These are phyloP conservation scores for Zaprionus camerounensis DNA, from an alignment of 1,140 invertebrate genomes.

Conservation along the genomic window DNA sequence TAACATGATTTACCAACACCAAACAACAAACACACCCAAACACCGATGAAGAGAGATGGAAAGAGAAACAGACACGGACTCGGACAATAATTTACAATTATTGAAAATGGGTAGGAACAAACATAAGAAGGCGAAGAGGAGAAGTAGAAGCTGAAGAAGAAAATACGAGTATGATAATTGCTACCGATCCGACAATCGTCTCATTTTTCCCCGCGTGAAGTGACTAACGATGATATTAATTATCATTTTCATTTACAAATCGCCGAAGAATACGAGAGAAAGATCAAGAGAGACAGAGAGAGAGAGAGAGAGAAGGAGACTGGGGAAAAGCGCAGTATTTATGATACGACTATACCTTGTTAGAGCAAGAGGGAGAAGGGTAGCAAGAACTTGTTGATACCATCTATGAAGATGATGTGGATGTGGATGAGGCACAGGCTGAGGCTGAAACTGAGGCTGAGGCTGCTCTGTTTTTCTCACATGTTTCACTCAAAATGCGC, in stretches of 20 bases:
- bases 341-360: slow-evolving; percentile 61
- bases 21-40: slow-evolving; percentile 50
- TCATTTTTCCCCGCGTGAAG: slow-evolving; percentile 21
- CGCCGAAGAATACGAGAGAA: slow-evolving; percentile 28
- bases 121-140: slow-evolving; percentile 32
- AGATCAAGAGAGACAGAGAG: background rate
- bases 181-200: slow-evolving; percentile 52
- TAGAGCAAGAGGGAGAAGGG: slow-evolving; percentile 20
- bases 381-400: slow-evolving; percentile 59
- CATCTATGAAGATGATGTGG: slow-evolving; percentile 8
- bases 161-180: slow-evolving; percentile 76
- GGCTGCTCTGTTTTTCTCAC: slow-evolving; percentile 76
- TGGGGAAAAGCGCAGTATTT: slow-evolving; percentile 62
- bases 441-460: slow-evolving; percentile 24
- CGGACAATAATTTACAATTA: slow-evolving; percentile 77
- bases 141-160: slow-evolving; percentile 39
- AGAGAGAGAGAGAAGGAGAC: background rate
- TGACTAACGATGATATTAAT: slow-evolving; percentile 79
- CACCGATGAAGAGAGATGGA: background rate
- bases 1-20: slow-evolving; percentile 76
- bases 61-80: slow-evolving; percentile 3
- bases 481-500: slow-evolving; percentile 64
- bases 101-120: slow-evolving; percentile 56
- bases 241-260: slow-evolving; percentile 79
- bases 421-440: slow-evolving; percentile 17